phyloP scores from a whole-genome alignment of 2,888 invertebrate species.

The Athalia rosae region DNA sequence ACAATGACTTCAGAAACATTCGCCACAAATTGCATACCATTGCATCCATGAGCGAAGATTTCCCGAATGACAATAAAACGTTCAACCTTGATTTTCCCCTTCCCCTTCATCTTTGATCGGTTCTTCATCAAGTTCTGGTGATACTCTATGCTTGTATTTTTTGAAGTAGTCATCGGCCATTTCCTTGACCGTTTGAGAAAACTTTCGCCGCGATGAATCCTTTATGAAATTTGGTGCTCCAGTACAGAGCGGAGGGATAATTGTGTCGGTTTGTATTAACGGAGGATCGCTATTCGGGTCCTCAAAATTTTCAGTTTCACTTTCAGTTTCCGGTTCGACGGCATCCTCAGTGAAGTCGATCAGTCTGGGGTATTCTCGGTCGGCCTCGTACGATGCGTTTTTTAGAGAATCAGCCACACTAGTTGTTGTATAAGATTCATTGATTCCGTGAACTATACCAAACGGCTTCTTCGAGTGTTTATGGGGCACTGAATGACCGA shows the following conservation, averaged over 20 bases:
- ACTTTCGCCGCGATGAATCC: constrained; percentile 54
- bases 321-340: constrained; percentile 6
- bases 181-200: constrained; percentile 51
- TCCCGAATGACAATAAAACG: background rate
- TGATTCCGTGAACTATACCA: constrained; percentile 41
- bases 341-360: constrained; percentile 58
- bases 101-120: constrained; percentile 8
- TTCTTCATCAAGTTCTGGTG: constrained; percentile 39
- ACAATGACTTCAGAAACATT: too few species aligned
- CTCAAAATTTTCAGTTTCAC: background rate
- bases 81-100: background rate
- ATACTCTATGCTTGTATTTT: constrained; percentile 56
- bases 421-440: background rate
- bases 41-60: too few species aligned
- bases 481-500: constrained; percentile 54
- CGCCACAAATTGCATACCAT: too few species aligned
- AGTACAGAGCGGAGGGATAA: constrained; percentile 45
- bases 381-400: background rate
- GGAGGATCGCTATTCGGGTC: constrained; percentile 20
- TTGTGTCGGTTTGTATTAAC: constrained; percentile 51
- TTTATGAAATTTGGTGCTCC: constrained; percentile 55
- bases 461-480: constrained; percentile 50
- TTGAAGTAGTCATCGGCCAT: constrained; percentile 57
- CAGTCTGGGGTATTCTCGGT: constrained; percentile 58
- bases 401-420: background rate